Conservation (phyloP, 2,888 invertebrate species). For the Tortrix viridana region DNA sequence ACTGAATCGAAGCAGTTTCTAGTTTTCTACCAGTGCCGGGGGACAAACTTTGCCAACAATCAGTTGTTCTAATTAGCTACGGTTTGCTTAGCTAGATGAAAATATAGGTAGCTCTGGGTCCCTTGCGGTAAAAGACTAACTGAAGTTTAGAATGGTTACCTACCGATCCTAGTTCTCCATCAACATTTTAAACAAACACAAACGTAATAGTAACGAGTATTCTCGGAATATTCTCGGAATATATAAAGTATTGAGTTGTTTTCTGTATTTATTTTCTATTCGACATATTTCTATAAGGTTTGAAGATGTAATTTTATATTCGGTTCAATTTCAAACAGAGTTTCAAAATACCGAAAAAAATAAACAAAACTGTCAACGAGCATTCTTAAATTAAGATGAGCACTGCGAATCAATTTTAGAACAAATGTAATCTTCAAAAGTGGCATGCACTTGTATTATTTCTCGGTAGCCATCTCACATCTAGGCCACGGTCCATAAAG, state of each 20-base stretch:
- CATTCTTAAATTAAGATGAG: too few species aligned
- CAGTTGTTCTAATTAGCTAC: slow-evolving; percentile 43
- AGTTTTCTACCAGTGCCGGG: slow-evolving; percentile 15
- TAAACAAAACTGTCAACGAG: too few species aligned
- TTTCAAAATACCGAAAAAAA: too few species aligned
- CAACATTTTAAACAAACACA: not conserved
- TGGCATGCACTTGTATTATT: not conserved
- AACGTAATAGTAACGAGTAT: not conserved
- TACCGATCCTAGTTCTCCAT: not conserved
- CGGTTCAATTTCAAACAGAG: too few species aligned
- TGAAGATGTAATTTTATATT: too few species aligned
- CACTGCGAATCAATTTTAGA: not conserved
- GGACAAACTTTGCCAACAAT: slow-evolving; percentile 37
- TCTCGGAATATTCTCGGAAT: too few species aligned
- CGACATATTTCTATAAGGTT: too few species aligned
- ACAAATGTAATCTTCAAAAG: not conserved
- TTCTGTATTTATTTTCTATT: too few species aligned
- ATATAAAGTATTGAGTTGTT: too few species aligned
- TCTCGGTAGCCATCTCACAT: not conserved
- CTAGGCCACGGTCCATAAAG: slow-evolving; percentile 27
- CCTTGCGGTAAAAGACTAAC: slow-evolving; percentile 19
- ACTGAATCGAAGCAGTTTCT: slow-evolving; percentile 24
- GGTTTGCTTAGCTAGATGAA: slow-evolving; percentile 37
- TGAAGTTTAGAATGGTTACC: slow-evolving; percentile 8
- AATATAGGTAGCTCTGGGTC: slow-evolving; percentile 12